Evolutionary conservation across 2,113 vertebrate genomes (phyloP).

Genomic region (Pygoscelis antarcticus): DNA sequence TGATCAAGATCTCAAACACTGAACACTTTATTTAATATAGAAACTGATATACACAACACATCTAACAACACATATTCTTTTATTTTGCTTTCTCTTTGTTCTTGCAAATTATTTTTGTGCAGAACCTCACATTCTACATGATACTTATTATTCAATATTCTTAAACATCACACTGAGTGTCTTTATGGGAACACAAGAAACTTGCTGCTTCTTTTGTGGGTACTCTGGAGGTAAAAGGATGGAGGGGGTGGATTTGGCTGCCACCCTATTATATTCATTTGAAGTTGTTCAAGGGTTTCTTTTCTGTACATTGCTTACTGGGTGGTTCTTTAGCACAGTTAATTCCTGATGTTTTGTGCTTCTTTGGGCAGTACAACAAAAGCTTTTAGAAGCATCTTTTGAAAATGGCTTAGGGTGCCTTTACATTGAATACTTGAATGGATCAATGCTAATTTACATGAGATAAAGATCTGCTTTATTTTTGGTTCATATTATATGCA

Average conservation of each 20-base stretch:
- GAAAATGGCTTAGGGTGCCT: neutral
- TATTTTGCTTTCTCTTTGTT: neutral
- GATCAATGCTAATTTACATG: neutral
- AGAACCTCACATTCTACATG: neutral
- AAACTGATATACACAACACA: neutral
- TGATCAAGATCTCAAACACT: neutral
- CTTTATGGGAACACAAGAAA: neutral
- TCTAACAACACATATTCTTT: neutral
- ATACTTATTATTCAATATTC: neutral
- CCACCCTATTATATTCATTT: neutral
- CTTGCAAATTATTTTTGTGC: neutral
- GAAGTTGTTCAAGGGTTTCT: neutral
- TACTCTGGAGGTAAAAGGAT: neutral
- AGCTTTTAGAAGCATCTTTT: neutral
- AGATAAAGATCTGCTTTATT: neutral
- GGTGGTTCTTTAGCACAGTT: neutral
- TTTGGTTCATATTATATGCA: neutral
- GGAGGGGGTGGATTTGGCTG: neutral
- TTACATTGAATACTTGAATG: neutral
- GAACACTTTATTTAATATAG: neutral
- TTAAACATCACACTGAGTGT: neutral
- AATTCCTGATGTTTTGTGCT: neutral
- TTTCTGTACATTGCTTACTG: neutral
- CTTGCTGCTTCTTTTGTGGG: neutral
- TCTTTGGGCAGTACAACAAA: neutral